Percentiles rank a stretch among this genome's conserved stretches.
Evolutionary conservation across 23 tunicate genomes (phyloP).

Genomic region (Clavelina lepadiformis): DNA sequence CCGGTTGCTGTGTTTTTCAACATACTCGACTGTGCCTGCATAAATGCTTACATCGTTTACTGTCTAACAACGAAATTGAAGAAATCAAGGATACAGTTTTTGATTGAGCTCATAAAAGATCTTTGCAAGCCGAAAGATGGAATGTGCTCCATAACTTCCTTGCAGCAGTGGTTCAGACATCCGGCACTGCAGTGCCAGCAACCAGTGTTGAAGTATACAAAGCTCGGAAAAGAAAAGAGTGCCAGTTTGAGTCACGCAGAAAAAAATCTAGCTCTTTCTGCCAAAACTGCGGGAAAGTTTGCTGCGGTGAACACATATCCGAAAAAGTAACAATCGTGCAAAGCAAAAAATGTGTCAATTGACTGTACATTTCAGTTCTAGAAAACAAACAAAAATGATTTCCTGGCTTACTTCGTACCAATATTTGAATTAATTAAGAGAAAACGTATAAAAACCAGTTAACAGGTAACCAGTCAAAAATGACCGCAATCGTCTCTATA

Average conservation of each 20-base stretch:
- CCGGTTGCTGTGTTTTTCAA: no score
- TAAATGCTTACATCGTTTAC: no score
- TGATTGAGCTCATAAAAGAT: no score
- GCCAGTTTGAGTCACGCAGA: slow-evolving; percentile 1
- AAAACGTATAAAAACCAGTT: no score
- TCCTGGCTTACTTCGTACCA: no score
- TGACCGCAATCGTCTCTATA: not conserved
- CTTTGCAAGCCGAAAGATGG: no score
- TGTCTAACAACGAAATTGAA: no score
- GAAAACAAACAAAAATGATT: no score
- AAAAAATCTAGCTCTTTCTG: slow-evolving; percentile 1
- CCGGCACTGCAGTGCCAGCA: not conserved
- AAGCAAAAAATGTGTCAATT: not conserved
- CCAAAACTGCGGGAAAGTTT: slow-evolving; percentile 2
- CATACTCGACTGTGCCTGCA: no score
- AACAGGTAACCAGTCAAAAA: not conserved
- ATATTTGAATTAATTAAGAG: no score
- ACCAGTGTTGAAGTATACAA: not conserved
- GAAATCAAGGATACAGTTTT: no score
- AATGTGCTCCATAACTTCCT: no score
- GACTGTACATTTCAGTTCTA: not conserved
- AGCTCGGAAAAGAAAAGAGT: slow-evolving; percentile 2
- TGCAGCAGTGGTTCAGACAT: not conserved
- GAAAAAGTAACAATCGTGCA: not conserved
- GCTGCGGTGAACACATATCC: slow-evolving; percentile 1